Evolutionary conservation across 2,888 invertebrate species (phyloP).

Genomic region (Heteropelma amictum): DNA sequence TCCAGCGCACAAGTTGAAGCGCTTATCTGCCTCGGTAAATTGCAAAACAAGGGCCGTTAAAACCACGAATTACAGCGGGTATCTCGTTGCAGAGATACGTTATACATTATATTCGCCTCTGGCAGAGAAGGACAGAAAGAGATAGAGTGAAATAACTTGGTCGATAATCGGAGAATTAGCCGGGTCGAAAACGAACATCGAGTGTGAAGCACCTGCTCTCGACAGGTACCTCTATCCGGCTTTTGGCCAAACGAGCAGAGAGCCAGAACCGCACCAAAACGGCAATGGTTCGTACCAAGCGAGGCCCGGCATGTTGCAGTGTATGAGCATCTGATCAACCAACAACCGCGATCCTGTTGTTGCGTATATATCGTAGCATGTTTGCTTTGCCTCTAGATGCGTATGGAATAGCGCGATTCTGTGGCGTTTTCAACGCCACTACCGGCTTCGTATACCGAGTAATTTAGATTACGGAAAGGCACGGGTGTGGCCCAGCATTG

Average conservation of each 20-base stretch:
- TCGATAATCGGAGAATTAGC: constrained; percentile 64
- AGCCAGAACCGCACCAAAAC: constrained; percentile 8
- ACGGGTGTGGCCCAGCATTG: constrained; percentile 49
- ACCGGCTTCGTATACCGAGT: constrained; percentile 39
- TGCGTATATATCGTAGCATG: background rate
- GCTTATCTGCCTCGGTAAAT: constrained; percentile 1
- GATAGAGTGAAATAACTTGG: constrained; percentile 16
- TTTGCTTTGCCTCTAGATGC: constrained; percentile 20
- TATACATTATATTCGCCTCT: constrained; percentile 34
- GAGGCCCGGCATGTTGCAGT: constrained; percentile 29
- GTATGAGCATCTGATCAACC: constrained; percentile 38
- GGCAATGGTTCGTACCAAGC: constrained; percentile 23
- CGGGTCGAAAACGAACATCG: constrained; percentile 27
- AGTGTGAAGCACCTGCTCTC: constrained; percentile 59
- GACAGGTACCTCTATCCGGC: constrained; percentile 29
- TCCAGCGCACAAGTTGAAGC: background rate
- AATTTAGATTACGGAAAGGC: constrained; percentile 59
- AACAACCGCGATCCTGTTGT: constrained; percentile 25
- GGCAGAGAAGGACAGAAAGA: constrained; percentile 13
- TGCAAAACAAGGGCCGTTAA: constrained; percentile 41
- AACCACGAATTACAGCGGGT: constrained; percentile 37
- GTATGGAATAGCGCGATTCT: constrained; percentile 11
- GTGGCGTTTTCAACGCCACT: background rate
- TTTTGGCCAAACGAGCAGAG: constrained; percentile 34
- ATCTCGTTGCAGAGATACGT: constrained; percentile 42